Evolutionary conservation across 1,140 invertebrate species (phyloP), one percentile per base, ranked within the genome.

Genomic region (Bombyx mandarina): DNA sequence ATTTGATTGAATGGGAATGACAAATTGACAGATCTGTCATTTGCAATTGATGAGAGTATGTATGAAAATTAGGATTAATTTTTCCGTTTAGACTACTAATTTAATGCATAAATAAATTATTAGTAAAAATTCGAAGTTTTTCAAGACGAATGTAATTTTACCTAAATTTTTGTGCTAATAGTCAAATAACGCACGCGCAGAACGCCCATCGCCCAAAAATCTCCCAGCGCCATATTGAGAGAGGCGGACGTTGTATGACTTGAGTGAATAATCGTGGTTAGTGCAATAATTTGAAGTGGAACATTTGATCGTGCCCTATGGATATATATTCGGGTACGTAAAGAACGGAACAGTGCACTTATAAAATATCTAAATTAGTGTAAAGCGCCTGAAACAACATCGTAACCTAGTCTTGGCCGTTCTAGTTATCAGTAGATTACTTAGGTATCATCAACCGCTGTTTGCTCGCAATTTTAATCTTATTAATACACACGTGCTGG

Each of bases 171-270:
- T 79, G 81, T 77, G 71, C 73, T 79, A 75, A 79, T 74, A 82
- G 76, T 79, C 74, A 70, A 76, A 85, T 78, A 82, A 86, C 85
- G 86, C 85, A 88, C 85, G 86, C 86, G 86, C 84, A 87, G 77
- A 81, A 85, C 79, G 69, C 69, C 77, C 81, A 79, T 86, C 82
- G 77, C 79, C 82, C 79, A 85, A 87, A 35, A 87, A 86, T 87
- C 82, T 79, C 83, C 82, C 81, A 86, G 82, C 86, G 86, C 86
- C 85, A 88, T 88, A 88, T 88, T 88, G 86, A 88, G 86, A 81
- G 81, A 88, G 86, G 85, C 85, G 84, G 86, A 87, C 83, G 84
- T 86, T 86, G 84, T 83, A 86, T 85, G 85, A 82, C 75, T 85
- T 79, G 81, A 88, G 83, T 87, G 86, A 79, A 77, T 82, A 84